These are phyloP conservation scores for Argyra leucocephala DNA, from an alignment of 2,888 invertebrate genomes.

Conservation along the genomic window DNA sequence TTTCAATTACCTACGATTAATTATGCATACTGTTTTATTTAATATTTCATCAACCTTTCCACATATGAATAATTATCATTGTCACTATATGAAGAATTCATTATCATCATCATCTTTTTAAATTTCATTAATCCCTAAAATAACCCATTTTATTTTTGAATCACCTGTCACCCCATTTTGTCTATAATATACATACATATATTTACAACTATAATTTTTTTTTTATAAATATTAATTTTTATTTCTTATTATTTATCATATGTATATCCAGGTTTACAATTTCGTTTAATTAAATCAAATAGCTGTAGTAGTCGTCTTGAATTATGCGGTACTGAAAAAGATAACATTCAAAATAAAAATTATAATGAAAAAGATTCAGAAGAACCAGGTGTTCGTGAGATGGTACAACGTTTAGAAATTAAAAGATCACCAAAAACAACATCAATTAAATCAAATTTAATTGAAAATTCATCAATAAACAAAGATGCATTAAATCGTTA, in stretches of 20 bases:
- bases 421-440: conserved; percentile 17
- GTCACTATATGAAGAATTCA: no score
- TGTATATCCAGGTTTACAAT: conserved; percentile 53
- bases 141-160: no score
- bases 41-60: no score
- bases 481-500: background rate
- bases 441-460: conserved; percentile 26
- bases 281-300: conserved; percentile 74
- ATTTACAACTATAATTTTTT: no score
- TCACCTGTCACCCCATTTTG: no score
- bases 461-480: background rate
- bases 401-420: conserved; percentile 41
- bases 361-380: conserved; percentile 15
- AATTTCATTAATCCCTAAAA: no score
- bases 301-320: conserved; percentile 77
- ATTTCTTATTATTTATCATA: background rate
- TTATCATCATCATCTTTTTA: no score
- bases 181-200: no score
- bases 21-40: no score
- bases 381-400: conserved; percentile 40
- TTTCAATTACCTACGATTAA: no score
- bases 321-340: conserved; percentile 59
- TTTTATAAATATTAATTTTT: no score
- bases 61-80: no score
- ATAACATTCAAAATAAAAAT: conserved; percentile 12